phyloP scores from a whole-genome alignment of 2,888 invertebrate species.

The Latrodectus hesperus region DNA sequence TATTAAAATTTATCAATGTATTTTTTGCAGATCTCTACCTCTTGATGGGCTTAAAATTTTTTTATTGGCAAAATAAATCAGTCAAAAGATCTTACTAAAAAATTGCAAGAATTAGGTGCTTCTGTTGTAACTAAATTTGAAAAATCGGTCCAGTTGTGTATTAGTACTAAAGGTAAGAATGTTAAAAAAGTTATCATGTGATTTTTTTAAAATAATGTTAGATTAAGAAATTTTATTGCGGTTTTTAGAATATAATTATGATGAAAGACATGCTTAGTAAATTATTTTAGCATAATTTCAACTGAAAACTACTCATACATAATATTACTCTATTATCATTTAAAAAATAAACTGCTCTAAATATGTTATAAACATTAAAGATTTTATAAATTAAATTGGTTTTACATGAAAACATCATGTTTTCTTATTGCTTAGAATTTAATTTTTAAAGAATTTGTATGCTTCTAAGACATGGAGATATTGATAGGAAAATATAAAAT shows the following conservation, averaged over 20 bases:
- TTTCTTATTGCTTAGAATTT: too few relatives aligned
- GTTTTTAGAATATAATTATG: neutral
- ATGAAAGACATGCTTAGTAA: too few relatives aligned
- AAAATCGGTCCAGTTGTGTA: constrained; percentile 81
- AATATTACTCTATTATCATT: too few relatives aligned
- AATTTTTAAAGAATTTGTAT: too few relatives aligned
- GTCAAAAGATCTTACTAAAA: constrained; percentile 79
- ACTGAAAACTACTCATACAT: too few relatives aligned
- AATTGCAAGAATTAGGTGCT: constrained; percentile 86
- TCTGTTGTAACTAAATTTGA: constrained; percentile 81
- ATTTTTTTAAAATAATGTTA: neutral
- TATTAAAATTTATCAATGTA: neutral
- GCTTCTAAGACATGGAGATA: too few relatives aligned
- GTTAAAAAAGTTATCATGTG: neutral
- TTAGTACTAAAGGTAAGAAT: constrained; percentile 80
- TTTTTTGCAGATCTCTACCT: constrained; percentile 71
- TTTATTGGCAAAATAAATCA: constrained; percentile 78
- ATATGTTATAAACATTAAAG: too few relatives aligned
- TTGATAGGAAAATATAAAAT: too few relatives aligned
- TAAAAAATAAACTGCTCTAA: too few relatives aligned
- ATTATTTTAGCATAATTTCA: too few relatives aligned
- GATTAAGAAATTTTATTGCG: neutral
- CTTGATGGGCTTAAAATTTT: constrained; percentile 87
- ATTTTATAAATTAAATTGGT: too few relatives aligned
- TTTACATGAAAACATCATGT: too few relatives aligned